Conservation (phyloP, 2,888 invertebrate genomes). For the Abrostola triplasia region DNA sequence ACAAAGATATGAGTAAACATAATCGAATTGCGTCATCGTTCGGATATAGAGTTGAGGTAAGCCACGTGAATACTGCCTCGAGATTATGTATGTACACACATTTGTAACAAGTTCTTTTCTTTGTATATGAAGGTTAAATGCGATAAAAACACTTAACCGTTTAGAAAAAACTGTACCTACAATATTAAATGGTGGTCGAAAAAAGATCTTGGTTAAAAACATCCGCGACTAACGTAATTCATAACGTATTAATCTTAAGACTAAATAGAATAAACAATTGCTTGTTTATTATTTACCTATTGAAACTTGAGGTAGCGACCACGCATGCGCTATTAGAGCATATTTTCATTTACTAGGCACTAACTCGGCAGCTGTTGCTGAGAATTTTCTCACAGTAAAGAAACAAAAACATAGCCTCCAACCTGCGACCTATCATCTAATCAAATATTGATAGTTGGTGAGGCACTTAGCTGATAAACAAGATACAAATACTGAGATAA, state of each 20-base stretch:
- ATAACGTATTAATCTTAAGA: too few species aligned
- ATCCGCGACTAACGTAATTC: too few species aligned
- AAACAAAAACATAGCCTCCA: background rate
- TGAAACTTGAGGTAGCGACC: background rate
- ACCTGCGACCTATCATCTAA: background rate
- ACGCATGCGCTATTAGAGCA: background rate
- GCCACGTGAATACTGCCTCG: conserved; percentile 2
- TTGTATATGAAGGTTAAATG: background rate
- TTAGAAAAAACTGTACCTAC: too few species aligned
- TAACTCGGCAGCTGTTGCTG: background rate
- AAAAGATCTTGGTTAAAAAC: too few species aligned
- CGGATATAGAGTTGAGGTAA: conserved; percentile 25
- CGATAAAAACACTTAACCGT: background rate
- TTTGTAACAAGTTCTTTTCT: background rate
- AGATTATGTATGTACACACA: background rate
- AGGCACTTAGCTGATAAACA: background rate
- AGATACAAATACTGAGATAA: background rate
- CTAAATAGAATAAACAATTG: too few species aligned
- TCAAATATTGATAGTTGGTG: conserved; percentile 4
- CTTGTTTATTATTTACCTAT: background rate
- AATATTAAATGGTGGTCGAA: too few species aligned
- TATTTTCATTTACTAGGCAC: background rate
- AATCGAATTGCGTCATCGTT: conserved; percentile 32
- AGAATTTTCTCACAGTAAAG: conserved; percentile 1
- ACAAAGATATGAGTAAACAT: conserved; percentile 22